Evolutionary conservation across 2,113 vertebrate genomes (phyloP), one percentile per base, ranked within the genome.

Genomic region (Bostrychus sinensis): DNA sequence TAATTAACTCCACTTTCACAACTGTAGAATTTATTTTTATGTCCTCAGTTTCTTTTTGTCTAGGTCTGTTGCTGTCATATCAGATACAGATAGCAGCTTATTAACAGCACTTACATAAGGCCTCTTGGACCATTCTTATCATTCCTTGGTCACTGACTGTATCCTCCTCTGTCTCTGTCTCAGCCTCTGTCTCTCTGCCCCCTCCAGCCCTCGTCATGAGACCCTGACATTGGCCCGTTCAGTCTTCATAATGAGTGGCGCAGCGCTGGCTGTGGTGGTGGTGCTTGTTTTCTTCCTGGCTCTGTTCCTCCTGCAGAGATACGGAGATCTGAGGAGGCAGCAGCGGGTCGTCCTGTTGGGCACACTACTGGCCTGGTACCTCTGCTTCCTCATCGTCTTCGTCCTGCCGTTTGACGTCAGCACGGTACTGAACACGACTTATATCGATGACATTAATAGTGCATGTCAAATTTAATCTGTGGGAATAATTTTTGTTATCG

Each of bases 331-430:
- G 78, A 90, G 89, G 76, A 95, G 92, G 72, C 96, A 98, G 81
- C 95, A 98, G 56, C 90, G 89, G 34, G 90, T 98, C 86, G 96
- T 98, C 32, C 92, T 98, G 56, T 37, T 97, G 9, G 96, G 94
- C 61, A 98, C 96, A 0, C 86, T 96, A 43, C 80, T 98, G 60
- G 94, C 96, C 80, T 98, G 96, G 96, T 96, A 94, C 86, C 95
- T 98, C 63, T 98, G 96, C 84, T 98, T 98, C 83, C 93, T 98
- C 58, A 98, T 98, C 41, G 92, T 97, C 36, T 96, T 97, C 87
- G 95, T 96, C 81, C 72, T 98, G 75, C 96, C 96, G 0, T 87
- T 98, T 63, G 96, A 98, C 78, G 95, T 98, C 76, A 98, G 95
- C 84, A 96, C 94, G 93, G 96, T 98, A 92, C 89, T 91, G 34